Evolutionary conservation across 2,113 vertebrate species (phyloP).

Genomic region (Phalacrocorax carbo): DNA sequence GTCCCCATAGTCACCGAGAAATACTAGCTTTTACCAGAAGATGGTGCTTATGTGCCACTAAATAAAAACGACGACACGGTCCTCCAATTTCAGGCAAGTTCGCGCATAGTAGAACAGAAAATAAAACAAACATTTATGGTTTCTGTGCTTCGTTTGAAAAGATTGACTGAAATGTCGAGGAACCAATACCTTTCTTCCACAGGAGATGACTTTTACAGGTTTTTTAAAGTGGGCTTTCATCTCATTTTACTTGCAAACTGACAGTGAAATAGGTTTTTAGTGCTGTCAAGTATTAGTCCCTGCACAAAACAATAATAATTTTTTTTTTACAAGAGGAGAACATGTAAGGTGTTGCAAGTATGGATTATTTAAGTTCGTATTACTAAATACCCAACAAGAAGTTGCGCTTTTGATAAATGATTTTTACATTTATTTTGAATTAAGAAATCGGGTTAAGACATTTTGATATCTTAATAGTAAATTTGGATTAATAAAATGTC

Average conservation of each 20-base stretch:
- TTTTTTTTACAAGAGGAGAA: background rate
- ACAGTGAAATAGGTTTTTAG: background rate
- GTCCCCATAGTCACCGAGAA: background rate
- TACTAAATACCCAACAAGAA: background rate
- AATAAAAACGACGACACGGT: background rate
- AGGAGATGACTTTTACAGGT: background rate
- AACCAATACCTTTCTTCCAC: background rate
- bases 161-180: background rate
- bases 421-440: background rate
- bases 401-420: background rate
- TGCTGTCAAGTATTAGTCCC: background rate
- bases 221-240: background rate
- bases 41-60: slow-evolving; percentile 59
- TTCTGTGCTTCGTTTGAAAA: background rate
- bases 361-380: background rate
- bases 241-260: background rate
- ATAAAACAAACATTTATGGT: background rate
- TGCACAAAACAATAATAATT: background rate
- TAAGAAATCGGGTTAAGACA: background rate
- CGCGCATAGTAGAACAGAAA: background rate
- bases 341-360: background rate
- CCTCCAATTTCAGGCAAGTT: background rate
- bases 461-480: too few relatives aligned
- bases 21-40: slow-evolving; percentile 56
- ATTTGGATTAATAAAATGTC: background rate